Evolutionary conservation across 2,888 invertebrate genomes (phyloP), one percentile per base, ranked within the genome.

Genomic region (Argyresthia albistria): DNA sequence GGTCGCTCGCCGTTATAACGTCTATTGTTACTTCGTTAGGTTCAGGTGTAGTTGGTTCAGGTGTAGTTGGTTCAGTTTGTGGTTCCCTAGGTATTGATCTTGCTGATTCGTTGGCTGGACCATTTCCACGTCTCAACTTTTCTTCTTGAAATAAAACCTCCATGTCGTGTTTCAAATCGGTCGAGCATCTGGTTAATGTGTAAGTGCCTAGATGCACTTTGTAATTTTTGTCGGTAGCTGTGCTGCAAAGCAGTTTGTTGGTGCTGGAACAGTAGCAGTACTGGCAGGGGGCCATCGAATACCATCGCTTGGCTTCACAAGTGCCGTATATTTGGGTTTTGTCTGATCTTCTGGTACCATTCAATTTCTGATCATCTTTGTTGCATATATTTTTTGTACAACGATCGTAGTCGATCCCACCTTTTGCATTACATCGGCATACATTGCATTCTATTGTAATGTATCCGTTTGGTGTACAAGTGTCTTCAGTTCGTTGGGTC

Each of bases 171-270:
- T 58, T 63, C 4, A 77, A 56, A 1, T 67, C 62, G 53, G 63
- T 61, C 0, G 77, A 76, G 56, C 83, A 83, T 1, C 69, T 53
- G 35, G 60, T 70, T 39, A 81, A 60, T 42, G 67, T 66, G 42
- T 76, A 71, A 4, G 63, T 57, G 1, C 76, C 76, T 2, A 81
- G 46, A 43, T 60, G 57, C 1, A 74, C 53, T 46, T 59, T 61
- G 12, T 60, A 63, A 0, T 56, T 12, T 42, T 61, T 57, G 35
- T 59, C 59, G 11, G 43, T 49, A 1, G 66, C 70, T 8, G 67
- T 70, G 45, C 73, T 81, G 52, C 83, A 83, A 1, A 78, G 58
- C 1, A 83, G 62, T 62, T 72, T 78, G 52, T 74, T 73, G 59
- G 66, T 59, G 8, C 67, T 65, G 1, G 71, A 54, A 43, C 83